Evolutionary conservation across 1,140 invertebrate genomes (phyloP).

Genomic region (Magallana angulata): DNA sequence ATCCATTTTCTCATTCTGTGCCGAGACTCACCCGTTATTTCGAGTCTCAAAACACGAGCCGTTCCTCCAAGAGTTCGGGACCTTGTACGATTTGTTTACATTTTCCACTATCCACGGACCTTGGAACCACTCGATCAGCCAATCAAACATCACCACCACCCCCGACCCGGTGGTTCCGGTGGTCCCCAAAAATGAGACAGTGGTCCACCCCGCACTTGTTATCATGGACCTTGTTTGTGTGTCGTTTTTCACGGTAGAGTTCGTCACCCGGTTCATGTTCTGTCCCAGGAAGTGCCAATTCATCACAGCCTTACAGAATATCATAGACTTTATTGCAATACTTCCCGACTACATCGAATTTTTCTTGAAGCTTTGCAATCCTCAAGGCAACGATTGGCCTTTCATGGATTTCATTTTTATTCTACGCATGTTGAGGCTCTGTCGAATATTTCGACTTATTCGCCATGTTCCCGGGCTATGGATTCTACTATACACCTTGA

Average conservation of each 20-base stretch:
- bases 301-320: conserved; percentile 72
- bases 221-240: conserved; percentile 74
- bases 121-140: neutral
- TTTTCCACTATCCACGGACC: conserved; percentile 52
- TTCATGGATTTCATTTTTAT: conserved; percentile 82
- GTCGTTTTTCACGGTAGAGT: conserved; percentile 76
- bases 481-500: conserved; percentile 97
- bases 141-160: neutral
- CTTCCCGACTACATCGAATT: conserved; percentile 74
- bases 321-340: conserved; percentile 76
- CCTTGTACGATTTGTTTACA: conserved; percentile 70
- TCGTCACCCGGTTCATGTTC: conserved; percentile 72
- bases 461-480: conserved; percentile 99
- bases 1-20: conserved; percentile 77
- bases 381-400: conserved; percentile 63
- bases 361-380: conserved; percentile 66
- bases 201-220: conserved; percentile 72
- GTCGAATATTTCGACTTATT: conserved; percentile 98
- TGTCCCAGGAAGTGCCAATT: conserved; percentile 75
- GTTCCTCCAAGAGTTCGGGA: conserved; percentile 54
- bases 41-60: conserved; percentile 61
- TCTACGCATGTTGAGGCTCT: conserved; percentile 98
- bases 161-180: neutral
- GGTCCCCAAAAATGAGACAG: conserved; percentile 11
- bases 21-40: conserved; percentile 74